Evolutionary conservation across 2,888 invertebrate genomes (phyloP), one percentile per base, ranked within the genome.

Genomic region (Apamea anceps): DNA sequence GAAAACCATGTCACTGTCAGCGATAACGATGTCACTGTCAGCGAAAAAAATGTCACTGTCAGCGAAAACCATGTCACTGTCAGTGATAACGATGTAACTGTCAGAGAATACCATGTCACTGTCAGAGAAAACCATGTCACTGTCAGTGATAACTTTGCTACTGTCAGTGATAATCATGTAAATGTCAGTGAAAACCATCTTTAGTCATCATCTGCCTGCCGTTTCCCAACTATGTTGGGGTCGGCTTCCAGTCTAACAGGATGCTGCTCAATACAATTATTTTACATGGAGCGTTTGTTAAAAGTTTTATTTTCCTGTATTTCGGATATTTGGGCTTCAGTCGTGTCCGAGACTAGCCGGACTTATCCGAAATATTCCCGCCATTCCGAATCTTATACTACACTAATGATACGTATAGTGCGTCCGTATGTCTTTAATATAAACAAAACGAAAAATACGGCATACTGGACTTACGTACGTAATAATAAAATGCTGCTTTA

Each of bases 391-490:
- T 76, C 45, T 57, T 57, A 57, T 32, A 13, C 15, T 45, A n/a
- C 18, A 54, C 1, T 12, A 32, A n/a, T n/a, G 8, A 67, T 18
- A 48, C 37, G 21, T 66, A 57, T 57, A 32, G n/a, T 48, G 32
- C 13, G 67, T 68, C 77, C 62, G 1, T n/a, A 25, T 77, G 28
- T 32, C 62, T 3, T 32, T n/a, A n/a, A 32, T n/a, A 45, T 25
- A 32, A 4, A 18, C 2, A 2, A 37, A 8, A 42, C 6, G 25
- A n/a, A 18, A 48, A 28, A 18, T 37, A 60, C 15, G 57, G 25
- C 62, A 42, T 62, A 62, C 8, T 42, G 51, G 51, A 77, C 60
- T 79, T 8, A 65, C 45, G n/a, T 54, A 72, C 78, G n/a, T 54
- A n/a, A 37, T 63, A 42, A 42, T 25, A 21, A 51, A 77, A 70